A percentile compares a stretch with the other conserved stretches of the same genome.
Evolutionary conservation across 2,113 vertebrate genomes (phyloP).

Genomic region (Microcebus griseorufus): DNA sequence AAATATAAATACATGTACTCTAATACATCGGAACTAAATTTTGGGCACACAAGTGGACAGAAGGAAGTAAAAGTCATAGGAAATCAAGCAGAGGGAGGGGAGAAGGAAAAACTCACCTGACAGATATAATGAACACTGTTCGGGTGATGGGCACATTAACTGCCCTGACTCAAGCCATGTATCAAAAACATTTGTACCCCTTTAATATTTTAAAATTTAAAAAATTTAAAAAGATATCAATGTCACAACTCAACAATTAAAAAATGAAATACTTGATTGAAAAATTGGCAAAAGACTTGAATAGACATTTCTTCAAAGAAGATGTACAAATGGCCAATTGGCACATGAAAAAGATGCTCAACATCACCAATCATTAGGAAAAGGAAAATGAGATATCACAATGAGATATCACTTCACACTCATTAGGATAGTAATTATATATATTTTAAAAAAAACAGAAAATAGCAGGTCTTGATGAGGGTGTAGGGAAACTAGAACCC

Average conservation of each 20-base stretch:
- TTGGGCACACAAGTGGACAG: too few species aligned
- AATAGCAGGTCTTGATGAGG: background rate
- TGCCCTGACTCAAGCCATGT: too few species aligned
- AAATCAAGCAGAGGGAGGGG: too few species aligned
- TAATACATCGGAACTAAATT: too few species aligned
- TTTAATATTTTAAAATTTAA: too few species aligned
- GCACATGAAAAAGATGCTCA: background rate
- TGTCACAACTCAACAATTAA: background rate
- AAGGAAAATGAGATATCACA: background rate
- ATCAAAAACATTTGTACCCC: too few species aligned
- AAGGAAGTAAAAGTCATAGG: too few species aligned
- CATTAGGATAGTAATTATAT: background rate
- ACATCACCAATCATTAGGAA: background rate
- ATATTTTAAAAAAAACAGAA: background rate
- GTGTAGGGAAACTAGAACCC: background rate
- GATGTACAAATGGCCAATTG: background rate
- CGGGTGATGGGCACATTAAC: too few species aligned
- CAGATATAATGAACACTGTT: too few species aligned
- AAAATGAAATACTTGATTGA: background rate
- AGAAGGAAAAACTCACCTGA: too few species aligned
- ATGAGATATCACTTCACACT: background rate
- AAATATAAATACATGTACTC: background rate
- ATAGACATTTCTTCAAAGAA: background rate
- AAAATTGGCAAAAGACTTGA: background rate
- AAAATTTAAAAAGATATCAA: background rate